A percentile compares a stretch with the other conserved stretches of the same genome.
phyloP scores from a whole-genome alignment of 1,140 invertebrate species.

The Macrosteles quadrilineatus region DNA sequence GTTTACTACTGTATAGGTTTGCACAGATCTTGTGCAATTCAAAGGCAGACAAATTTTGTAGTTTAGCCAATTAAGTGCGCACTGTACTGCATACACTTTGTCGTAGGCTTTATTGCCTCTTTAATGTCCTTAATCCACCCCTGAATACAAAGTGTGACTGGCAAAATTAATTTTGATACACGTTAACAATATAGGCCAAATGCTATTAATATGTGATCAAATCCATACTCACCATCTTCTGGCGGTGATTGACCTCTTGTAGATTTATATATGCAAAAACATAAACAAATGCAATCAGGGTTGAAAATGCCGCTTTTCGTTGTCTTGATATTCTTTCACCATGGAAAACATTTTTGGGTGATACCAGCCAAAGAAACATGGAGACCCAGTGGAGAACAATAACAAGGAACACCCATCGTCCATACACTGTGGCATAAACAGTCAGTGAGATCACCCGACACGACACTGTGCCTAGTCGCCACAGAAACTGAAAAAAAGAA shows the following conservation, averaged over 20 bases:
- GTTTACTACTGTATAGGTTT: no score
- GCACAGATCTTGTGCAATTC: no score
- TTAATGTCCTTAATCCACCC: no score
- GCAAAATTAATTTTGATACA: no score
- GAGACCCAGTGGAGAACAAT: slow-evolving; percentile 72
- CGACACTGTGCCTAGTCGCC: slow-evolving; percentile 83
- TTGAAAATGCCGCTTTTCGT: slow-evolving; percentile 67
- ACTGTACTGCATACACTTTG: no score
- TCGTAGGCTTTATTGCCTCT: no score
- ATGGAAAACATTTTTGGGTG: slow-evolving; percentile 81
- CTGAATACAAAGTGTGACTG: no score
- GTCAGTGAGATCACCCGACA: slow-evolving; percentile 78
- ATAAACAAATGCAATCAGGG: slow-evolving; percentile 82
- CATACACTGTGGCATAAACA: slow-evolving; percentile 83
- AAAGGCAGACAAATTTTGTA: no score
- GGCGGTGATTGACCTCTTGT: slow-evolving; percentile 74
- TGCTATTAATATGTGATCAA: no score
- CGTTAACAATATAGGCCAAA: no score
- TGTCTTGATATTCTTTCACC: slow-evolving; percentile 69
- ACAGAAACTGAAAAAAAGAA: slow-evolving; percentile 66
- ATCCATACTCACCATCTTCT: slow-evolving; percentile 67
- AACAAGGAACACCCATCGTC: slow-evolving; percentile 80
- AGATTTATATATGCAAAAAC: slow-evolving; percentile 90
- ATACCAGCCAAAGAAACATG: slow-evolving; percentile 85
- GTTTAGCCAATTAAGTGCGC: no score